Evolutionary conservation across 2,888 invertebrate species (phyloP).

Genomic region (Tinea pellionella): DNA sequence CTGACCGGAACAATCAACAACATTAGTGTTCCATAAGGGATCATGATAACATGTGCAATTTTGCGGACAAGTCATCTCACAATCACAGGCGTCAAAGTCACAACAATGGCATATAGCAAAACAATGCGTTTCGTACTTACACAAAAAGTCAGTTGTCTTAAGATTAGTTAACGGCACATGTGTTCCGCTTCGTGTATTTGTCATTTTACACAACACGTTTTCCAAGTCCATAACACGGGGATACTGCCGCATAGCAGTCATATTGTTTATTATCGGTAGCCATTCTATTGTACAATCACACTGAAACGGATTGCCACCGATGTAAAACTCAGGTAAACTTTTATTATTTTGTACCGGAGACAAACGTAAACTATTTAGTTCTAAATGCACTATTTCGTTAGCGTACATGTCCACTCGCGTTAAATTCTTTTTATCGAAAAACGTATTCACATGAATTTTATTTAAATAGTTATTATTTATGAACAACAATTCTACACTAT

Average conservation of each 20-base stretch:
- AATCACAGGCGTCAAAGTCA: constrained; percentile 96
- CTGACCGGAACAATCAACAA: constrained; percentile 90
- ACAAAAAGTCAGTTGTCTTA: constrained; percentile 87
- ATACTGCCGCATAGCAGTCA: constrained; percentile 84
- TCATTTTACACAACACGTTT: constrained; percentile 89
- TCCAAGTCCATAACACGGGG: constrained; percentile 90
- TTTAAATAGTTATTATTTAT: constrained; percentile 90
- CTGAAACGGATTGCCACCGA: constrained; percentile 93
- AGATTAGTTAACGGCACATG: constrained; percentile 82
- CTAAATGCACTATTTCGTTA: constrained; percentile 85
- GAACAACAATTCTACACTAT: constrained; percentile 87
- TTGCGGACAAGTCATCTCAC: constrained; percentile 95
- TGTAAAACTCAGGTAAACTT: constrained; percentile 86
- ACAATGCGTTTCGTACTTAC: constrained; percentile 92
- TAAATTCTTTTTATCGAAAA: constrained; percentile 85
- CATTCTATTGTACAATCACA: constrained; percentile 97
- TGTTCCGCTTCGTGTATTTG: constrained; percentile 83
- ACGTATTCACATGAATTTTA: constrained; percentile 85
- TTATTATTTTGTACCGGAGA: constrained; percentile 79
- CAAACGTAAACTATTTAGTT: constrained; percentile 82
- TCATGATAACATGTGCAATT: constrained; percentile 96
- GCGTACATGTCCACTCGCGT: constrained; percentile 92
- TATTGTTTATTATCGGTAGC: constrained; percentile 89
- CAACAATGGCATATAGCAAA: constrained; percentile 96
- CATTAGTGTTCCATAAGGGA: constrained; percentile 92